These are phyloP conservation scores for Athrips mouffetella DNA, from an alignment of 2,888 invertebrate species.

Conservation along the genomic window DNA sequence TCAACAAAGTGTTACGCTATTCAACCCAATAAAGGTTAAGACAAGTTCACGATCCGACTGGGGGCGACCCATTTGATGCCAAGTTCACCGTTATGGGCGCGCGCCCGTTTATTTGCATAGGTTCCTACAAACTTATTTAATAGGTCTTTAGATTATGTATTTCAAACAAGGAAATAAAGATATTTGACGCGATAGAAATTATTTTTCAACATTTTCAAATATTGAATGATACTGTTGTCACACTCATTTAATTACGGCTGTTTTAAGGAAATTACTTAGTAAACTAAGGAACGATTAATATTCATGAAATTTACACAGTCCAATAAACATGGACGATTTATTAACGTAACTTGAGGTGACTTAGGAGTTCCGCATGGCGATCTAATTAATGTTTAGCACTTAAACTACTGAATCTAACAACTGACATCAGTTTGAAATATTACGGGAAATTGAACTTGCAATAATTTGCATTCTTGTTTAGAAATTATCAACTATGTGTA, in stretches of 20 bases:
- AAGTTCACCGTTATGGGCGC: constrained; percentile 51
- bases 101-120: constrained; percentile 53
- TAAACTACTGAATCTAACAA: constrained; percentile 27
- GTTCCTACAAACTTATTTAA: constrained; percentile 13
- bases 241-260: constrained; percentile 34
- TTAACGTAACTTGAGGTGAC: constrained; percentile 24
- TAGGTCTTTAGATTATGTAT: background rate
- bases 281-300: constrained; percentile 26
- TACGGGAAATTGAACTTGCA: constrained; percentile 19
- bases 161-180: background rate
- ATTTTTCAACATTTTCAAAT: constrained; percentile 34
- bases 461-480: constrained; percentile 22
- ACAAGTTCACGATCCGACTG: constrained; percentile 51
- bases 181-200: background rate
- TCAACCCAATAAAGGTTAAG: constrained; percentile 31
- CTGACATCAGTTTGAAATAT: constrained; percentile 24
- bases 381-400: constrained; percentile 32
- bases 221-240: constrained; percentile 33
- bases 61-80: constrained; percentile 51
- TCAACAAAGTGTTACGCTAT: constrained; percentile 10
- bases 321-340: constrained; percentile 33
- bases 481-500: constrained; percentile 23
- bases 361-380: constrained; percentile 32
- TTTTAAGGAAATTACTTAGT: constrained; percentile 32
- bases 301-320: constrained; percentile 29